These are phyloP conservation scores for Torymus tubicola DNA, from an alignment of 2,888 invertebrate genomes.

Conservation along the genomic window DNA sequence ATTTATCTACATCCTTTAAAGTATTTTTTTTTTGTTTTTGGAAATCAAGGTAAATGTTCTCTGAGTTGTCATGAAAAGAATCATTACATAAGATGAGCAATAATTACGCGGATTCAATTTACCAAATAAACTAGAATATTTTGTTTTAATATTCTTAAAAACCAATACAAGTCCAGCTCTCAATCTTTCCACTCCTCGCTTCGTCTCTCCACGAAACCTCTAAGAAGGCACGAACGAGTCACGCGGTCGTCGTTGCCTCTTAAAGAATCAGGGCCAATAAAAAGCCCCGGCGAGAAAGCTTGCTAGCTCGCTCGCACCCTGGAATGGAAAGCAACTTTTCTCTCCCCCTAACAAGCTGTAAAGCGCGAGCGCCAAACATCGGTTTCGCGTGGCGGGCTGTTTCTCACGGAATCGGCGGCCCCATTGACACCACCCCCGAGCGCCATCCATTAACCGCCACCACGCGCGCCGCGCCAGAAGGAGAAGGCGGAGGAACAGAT, in stretches of 20 bases:
- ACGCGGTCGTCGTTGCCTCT: neutral
- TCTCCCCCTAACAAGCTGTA: slow-evolving; percentile 47
- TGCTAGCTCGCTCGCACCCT: neutral
- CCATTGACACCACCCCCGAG: slow-evolving; percentile 52
- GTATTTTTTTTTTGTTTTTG: no score
- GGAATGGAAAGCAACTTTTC: slow-evolving; percentile 49
- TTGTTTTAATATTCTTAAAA: no score
- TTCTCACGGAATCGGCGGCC: slow-evolving; percentile 40
- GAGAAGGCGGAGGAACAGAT: neutral
- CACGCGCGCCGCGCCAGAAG: neutral
- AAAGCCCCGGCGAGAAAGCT: slow-evolving; percentile 2
- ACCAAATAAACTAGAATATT: no score
- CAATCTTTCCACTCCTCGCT: no score
- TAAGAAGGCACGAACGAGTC: no score
- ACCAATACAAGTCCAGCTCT: no score
- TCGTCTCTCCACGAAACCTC: no score
- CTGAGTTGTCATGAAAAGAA: no score
- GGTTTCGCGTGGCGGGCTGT: slow-evolving; percentile 33
- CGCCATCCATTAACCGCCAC: slow-evolving; percentile 47
- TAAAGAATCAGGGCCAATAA: slow-evolving; percentile 16
- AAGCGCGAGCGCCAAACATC: slow-evolving; percentile 36
- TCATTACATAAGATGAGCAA: no score
- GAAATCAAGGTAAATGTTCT: no score
- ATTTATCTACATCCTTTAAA: no score
- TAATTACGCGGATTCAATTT: no score